Evolutionary conservation across 2,888 invertebrate species (phyloP).

Genomic region (Polyommatus icarus): DNA sequence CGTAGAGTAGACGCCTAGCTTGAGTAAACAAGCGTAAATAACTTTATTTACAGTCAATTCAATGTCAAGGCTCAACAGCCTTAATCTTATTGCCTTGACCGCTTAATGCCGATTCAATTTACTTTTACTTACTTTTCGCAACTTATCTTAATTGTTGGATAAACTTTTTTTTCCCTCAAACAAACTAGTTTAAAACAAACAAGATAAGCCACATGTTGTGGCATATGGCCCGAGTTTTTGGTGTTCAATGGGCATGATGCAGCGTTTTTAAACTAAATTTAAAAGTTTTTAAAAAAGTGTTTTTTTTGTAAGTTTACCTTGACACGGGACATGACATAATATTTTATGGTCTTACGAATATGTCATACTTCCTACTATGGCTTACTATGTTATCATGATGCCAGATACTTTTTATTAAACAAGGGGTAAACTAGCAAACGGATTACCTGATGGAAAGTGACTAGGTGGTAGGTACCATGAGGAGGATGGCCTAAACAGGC

Average conservation of each 20-base stretch:
- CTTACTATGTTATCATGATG: no score
- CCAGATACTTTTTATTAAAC: no score
- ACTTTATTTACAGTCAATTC: constrained; percentile 20
- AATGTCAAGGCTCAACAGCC: constrained; percentile 16
- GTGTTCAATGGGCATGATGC: not conserved
- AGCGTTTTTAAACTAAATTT: not conserved
- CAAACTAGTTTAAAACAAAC: constrained; percentile 17
- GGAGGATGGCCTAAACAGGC: no score
- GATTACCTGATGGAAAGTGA: no score
- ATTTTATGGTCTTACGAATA: no score
- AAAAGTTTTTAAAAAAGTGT: not conserved
- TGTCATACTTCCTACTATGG: no score
- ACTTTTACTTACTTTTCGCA: constrained; percentile 21
- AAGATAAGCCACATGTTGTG: constrained; percentile 18
- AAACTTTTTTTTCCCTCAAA: not conserved
- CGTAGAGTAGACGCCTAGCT: not conserved
- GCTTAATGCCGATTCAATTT: constrained; percentile 4
- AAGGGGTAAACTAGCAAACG: no score
- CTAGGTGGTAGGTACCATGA: no score
- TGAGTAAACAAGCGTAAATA: not conserved
- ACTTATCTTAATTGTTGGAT: constrained; percentile 12
- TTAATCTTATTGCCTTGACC: constrained; percentile 19
- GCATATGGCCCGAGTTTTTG: constrained; percentile 20
- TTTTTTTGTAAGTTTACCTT: no score
- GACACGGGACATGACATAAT: no score